Percentiles rank a stretch among this genome's conserved stretches.
These are phyloP conservation scores for Bursaphelenchus okinawaensis DNA, from an alignment of 2,888 invertebrate species.

Conservation along the genomic window DNA sequence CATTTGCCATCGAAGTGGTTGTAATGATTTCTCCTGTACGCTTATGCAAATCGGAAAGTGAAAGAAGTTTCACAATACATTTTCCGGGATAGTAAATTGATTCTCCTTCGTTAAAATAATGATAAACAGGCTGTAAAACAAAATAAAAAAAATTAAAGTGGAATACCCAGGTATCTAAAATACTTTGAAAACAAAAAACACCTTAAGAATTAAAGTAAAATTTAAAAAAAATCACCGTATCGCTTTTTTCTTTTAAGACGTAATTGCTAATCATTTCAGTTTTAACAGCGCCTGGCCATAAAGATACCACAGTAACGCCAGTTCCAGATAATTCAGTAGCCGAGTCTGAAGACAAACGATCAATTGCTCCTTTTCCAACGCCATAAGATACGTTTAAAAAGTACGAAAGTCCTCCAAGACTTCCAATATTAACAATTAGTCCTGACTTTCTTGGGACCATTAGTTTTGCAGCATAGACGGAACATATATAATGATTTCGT, in stretches of 20 bases:
- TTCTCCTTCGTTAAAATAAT: slow-evolving; percentile 27
- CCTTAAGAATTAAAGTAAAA: background rate
- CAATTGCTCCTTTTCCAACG: slow-evolving; percentile 59
- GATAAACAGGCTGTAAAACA: background rate
- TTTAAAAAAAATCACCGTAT: too few relatives aligned
- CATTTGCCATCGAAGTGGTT: slow-evolving; percentile 53
- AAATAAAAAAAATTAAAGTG: background rate
- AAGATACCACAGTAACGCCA: slow-evolving; percentile 53
- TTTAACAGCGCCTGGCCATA: slow-evolving; percentile 61
- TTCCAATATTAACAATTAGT: slow-evolving; percentile 60
- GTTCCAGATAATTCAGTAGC: slow-evolving; percentile 58
- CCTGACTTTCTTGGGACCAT: slow-evolving; percentile 59
- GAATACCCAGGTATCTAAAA: too few relatives aligned
- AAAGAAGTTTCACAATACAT: slow-evolving; percentile 42
- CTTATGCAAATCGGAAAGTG: slow-evolving; percentile 51
- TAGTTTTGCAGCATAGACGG: slow-evolving; percentile 58
- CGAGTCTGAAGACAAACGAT: slow-evolving; percentile 60
- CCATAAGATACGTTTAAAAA: slow-evolving; percentile 60
- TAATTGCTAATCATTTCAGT: slow-evolving; percentile 38
- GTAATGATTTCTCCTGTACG: slow-evolving; percentile 52
- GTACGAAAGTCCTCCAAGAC: slow-evolving; percentile 59
- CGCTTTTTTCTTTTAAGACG: background rate
- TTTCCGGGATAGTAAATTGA: slow-evolving; percentile 40
- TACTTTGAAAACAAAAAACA: background rate
- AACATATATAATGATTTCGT: slow-evolving; percentile 60